Conservation (phyloP, 2,113 vertebrate genomes). For the Daphoenositta chrysoptera region DNA sequence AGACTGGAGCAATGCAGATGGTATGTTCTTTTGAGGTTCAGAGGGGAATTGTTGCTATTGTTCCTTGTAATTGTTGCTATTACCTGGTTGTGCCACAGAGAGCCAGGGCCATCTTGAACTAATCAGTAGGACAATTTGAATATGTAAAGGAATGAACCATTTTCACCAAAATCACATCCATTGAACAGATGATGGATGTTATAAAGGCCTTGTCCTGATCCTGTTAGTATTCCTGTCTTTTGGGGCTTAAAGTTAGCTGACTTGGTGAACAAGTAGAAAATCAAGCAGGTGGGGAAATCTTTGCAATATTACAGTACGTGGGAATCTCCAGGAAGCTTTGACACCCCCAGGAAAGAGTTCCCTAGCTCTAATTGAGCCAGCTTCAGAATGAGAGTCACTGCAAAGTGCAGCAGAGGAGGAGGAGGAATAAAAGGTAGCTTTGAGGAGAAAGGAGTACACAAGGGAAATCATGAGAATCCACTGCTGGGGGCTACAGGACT, state of each 20-base stretch:
- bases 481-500: neutral
- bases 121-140: neutral
- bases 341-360: neutral
- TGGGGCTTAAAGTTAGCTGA: neutral
- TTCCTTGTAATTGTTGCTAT: neutral
- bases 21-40: neutral
- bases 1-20: neutral
- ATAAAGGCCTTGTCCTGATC: neutral
- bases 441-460: neutral
- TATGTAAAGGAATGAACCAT: neutral
- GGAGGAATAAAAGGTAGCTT: neutral
- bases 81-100: neutral
- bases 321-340: neutral
- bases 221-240: neutral
- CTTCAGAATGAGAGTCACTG: neutral
- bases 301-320: rapidly evolving
- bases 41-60: neutral
- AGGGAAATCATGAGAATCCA: neutral
- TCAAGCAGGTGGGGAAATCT: neutral
- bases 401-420: neutral
- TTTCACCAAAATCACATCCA: neutral
- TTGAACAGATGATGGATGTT: neutral
- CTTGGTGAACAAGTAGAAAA: neutral
- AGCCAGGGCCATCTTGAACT: neutral
- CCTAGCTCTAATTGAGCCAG: neutral